Evolutionary conservation across 1,140 invertebrate species (phyloP).

Genomic region (Pseudomyrmex concolor): DNA sequence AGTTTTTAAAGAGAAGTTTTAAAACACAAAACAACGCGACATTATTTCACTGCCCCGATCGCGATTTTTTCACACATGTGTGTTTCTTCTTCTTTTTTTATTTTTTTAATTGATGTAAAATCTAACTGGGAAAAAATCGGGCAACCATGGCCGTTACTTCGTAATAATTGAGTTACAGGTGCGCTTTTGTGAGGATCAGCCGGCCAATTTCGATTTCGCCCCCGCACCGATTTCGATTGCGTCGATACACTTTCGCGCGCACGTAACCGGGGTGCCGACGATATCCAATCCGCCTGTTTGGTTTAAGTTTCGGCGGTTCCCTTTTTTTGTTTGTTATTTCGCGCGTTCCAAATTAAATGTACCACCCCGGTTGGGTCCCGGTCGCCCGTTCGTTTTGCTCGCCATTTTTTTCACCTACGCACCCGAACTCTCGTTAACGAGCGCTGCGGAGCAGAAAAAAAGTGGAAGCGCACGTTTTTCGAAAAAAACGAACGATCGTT

Average conservation of each 20-base stretch:
- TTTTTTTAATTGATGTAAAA: constrained; percentile 30
- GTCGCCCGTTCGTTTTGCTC: constrained; percentile 50
- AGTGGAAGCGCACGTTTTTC: constrained; percentile 34
- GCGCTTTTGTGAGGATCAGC: constrained; percentile 55
- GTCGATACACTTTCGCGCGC: constrained; percentile 56
- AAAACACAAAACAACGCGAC: too few species aligned
- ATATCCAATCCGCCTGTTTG: constrained; percentile 75
- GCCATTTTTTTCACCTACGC: constrained; percentile 67
- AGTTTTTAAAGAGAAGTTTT: too few species aligned
- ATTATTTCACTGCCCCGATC: not conserved
- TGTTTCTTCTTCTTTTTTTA: too few species aligned
- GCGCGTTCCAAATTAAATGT: constrained; percentile 73
- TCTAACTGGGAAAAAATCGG: constrained; percentile 47
- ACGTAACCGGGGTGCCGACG: constrained; percentile 49
- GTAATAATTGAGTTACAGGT: constrained; percentile 61
- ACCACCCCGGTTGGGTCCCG: constrained; percentile 15
- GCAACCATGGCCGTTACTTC: constrained; percentile 50
- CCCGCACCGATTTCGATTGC: constrained; percentile 62
- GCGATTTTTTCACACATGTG: too few species aligned
- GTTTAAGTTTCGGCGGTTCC: constrained; percentile 70
- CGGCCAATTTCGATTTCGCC: constrained; percentile 61
- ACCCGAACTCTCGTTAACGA: constrained; percentile 68
- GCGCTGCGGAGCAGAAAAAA: constrained; percentile 27
- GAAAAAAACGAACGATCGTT: not conserved
- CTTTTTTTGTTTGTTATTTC: constrained; percentile 74